phyloP scores from a whole-genome alignment of 1,140 invertebrate genomes.

The Formica selysi region DNA sequence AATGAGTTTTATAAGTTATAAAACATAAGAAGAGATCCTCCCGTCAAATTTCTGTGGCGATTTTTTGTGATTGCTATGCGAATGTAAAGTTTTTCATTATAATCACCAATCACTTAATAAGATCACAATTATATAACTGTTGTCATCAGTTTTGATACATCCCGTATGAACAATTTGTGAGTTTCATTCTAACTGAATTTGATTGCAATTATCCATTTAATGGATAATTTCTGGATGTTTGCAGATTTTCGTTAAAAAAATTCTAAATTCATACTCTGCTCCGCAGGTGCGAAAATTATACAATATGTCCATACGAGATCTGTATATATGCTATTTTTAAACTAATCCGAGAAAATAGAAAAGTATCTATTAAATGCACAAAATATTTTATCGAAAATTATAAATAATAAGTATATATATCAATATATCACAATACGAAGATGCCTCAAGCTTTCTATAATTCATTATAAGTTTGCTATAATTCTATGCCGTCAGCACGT shows the following conservation, averaged over 20 bases:
- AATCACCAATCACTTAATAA: no score
- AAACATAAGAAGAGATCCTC: no score
- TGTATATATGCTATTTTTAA: constrained; percentile 35
- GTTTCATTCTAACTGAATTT: no score
- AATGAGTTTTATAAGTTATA: no score
- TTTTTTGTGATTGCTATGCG: no score
- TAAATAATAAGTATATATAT: constrained; percentile 66
- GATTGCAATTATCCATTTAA: no score
- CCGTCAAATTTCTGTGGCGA: no score
- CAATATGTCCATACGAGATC: constrained; percentile 19
- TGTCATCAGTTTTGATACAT: no score
- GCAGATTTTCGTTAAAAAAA: not conserved
- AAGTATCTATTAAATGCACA: constrained; percentile 55
- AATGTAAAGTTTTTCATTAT: no score
- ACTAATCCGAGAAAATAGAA: constrained; percentile 40
- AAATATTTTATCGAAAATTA: constrained; percentile 39
- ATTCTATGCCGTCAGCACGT: constrained; percentile 51
- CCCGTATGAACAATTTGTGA: no score
- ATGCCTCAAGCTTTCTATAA: constrained; percentile 74
- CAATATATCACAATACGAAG: constrained; percentile 83
- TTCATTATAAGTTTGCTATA: constrained; percentile 58
- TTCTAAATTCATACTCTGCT: not conserved
- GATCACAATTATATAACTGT: no score
- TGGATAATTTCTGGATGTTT: not conserved
- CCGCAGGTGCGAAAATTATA: not conserved